Conservation (phyloP, 2,888 invertebrate species). For the Xestia rhomboidea region DNA sequence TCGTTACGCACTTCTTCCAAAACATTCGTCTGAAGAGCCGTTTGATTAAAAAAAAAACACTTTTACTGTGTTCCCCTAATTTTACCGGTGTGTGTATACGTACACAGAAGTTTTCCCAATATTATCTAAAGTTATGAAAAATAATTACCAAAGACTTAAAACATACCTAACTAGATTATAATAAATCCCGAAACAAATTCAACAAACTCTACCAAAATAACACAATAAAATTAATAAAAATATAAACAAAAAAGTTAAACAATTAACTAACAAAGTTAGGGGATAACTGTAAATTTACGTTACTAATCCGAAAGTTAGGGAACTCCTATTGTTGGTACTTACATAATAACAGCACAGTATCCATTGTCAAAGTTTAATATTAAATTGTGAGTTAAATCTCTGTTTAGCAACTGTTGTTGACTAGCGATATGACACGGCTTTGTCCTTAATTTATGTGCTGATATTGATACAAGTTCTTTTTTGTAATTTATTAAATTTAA, state of each 20-base stretch:
- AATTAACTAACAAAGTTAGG: conserved; percentile 56
- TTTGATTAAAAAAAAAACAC: too few species aligned
- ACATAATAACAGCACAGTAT: conserved; percentile 47
- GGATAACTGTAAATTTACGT: conserved; percentile 63
- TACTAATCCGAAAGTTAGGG: conserved; percentile 54
- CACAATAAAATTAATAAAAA: conserved; percentile 49
- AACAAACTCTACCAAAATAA: conserved; percentile 1
- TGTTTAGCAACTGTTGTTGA: conserved; percentile 45
- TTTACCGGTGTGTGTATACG: too few species aligned
- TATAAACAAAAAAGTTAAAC: conserved; percentile 55
- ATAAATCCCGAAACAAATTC: conserved; percentile 4
- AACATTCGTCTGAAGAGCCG: too few species aligned
- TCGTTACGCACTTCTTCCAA: too few species aligned
- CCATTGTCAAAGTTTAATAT: conserved; percentile 66
- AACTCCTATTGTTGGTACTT: conserved; percentile 59
- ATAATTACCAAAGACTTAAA: background rate
- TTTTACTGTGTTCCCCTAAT: too few species aligned
- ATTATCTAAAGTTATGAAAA: background rate
- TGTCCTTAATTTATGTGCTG: conserved; percentile 11
- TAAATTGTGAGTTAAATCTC: conserved; percentile 62
- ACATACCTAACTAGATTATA: background rate
- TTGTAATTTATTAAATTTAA: background rate
- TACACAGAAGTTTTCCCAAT: background rate
- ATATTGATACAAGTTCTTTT: background rate
- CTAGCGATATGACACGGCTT: conserved; percentile 33